Evolutionary conservation across 2,888 invertebrate genomes (phyloP).

Genomic region (Anagyrus pseudococci): DNA sequence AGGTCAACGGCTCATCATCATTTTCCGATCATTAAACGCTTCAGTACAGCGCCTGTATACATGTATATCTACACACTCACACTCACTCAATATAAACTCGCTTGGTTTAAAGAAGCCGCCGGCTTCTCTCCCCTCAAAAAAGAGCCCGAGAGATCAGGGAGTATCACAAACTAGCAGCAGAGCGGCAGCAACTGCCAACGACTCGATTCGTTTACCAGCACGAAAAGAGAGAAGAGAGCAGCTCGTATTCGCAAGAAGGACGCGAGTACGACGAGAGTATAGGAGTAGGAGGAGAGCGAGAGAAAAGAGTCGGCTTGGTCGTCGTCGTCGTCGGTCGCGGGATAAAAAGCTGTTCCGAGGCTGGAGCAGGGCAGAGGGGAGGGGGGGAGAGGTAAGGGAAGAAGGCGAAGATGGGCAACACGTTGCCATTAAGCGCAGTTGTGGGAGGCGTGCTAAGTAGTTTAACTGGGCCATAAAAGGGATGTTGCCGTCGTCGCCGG

Average conservation of each 20-base stretch:
- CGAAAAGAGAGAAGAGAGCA: too few species aligned
- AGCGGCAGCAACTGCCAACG: too few species aligned
- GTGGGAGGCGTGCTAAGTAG: constrained; percentile 39
- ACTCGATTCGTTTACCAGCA: too few species aligned
- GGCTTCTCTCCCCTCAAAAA: too few species aligned
- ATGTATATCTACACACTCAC: too few species aligned
- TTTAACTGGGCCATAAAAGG: constrained; percentile 37
- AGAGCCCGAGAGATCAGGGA: too few species aligned
- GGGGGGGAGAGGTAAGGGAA: neutral
- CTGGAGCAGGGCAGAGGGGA: neutral
- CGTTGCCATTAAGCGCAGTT: constrained; percentile 38
- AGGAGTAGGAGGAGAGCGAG: constrained; percentile 6
- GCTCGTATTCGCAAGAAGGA: neutral
- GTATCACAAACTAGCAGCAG: too few species aligned
- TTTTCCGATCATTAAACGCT: too few species aligned
- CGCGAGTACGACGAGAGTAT: neutral
- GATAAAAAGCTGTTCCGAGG: constrained; percentile 29
- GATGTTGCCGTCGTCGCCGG: constrained; percentile 22
- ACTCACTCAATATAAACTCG: too few species aligned
- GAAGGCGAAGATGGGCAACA: constrained; percentile 24
- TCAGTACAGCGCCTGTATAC: too few species aligned
- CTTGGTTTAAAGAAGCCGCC: too few species aligned
- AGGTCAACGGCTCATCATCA: too few species aligned
- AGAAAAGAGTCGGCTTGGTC: constrained; percentile 17
- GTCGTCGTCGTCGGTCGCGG: constrained; percentile 15